phyloP scores from a whole-genome alignment of 2,888 invertebrate species.

The Lomographa bimaculata region DNA sequence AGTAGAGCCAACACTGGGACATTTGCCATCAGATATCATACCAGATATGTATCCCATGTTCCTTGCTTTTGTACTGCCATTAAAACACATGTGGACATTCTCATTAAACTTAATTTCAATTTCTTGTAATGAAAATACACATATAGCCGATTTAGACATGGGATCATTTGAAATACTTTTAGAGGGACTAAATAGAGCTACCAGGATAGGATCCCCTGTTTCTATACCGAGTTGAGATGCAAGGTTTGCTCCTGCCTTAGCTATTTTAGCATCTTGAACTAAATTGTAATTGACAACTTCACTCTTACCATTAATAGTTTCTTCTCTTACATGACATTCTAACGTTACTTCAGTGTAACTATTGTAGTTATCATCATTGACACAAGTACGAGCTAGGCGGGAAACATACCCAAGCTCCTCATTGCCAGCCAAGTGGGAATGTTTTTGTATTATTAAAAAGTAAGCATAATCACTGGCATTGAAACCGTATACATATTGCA shows the following conservation, averaged over 20 bases:
- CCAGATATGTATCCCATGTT: slow-evolving; percentile 96
- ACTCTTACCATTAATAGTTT: slow-evolving; percentile 76
- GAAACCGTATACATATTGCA: slow-evolving; percentile 98
- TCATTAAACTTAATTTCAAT: slow-evolving; percentile 97
- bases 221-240: slow-evolving; percentile 92
- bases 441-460: slow-evolving; percentile 97
- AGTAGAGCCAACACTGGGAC: slow-evolving; percentile 93
- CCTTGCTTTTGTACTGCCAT: slow-evolving; percentile 95
- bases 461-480: slow-evolving; percentile 97
- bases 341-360: slow-evolving; percentile 98
- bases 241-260: slow-evolving; percentile 92
- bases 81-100: slow-evolving; percentile 98
- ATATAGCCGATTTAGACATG: slow-evolving; percentile 93
- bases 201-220: slow-evolving; percentile 91
- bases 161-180: slow-evolving; percentile 94
- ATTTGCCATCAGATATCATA: slow-evolving; percentile 95
- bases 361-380: slow-evolving; percentile 96
- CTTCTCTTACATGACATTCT: slow-evolving; percentile 89
- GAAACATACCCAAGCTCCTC: slow-evolving; percentile 96
- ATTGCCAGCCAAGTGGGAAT: slow-evolving; percentile 93
- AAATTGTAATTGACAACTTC: slow-evolving; percentile 91
- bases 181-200: slow-evolving; percentile 95
- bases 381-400: slow-evolving; percentile 95
- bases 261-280: slow-evolving; percentile 95
- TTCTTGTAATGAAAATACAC: slow-evolving; percentile 95